Evolutionary conservation across 2,888 invertebrate species (phyloP), one percentile per base, ranked within the genome.

Genomic region (Lasioglossum oenotherae): DNA sequence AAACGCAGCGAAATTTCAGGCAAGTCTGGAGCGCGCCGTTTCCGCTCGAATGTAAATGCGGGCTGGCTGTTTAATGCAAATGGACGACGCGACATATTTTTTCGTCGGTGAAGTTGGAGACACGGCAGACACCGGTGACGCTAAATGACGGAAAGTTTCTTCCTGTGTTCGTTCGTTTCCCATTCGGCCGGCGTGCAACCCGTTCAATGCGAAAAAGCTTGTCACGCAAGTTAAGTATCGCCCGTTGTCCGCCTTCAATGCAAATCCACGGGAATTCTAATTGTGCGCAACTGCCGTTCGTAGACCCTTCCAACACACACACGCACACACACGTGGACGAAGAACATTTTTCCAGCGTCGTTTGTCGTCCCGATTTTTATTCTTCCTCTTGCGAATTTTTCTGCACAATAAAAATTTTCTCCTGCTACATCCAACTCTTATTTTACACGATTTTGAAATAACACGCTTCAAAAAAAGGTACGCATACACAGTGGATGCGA

Each of bases 81-180:
- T 41, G 41, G 31, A 23, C 27, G 46, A 14, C 67, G 67, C 38
- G 67, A 57, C 81, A 74, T 76, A 81, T 84, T 81, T 81, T 74
- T 84, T 84, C 77, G 76, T 69, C 57, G 44, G 35, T 5, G 31
- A 84, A 84, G 81, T 81, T 83, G 67, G 49, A 31, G 27, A 31
- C 80, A n/a, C 49, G 76, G 27, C n/a, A 10, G n/a, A n/a, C n/a
- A n/a, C 46, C 44, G 44, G 35, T 31, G 31, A 49, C 49, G 64
- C 16, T 74, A 57, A 84, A 81, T 71, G 60, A 69, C 78, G 19
- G 41, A 49, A 83, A 83, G 41, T 83, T 83, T 76, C 72, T 27
- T 60, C 6, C 23, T 23, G 46, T 27, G 60, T 60, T 60, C 60
- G 60, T 60, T 31, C 60, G 60, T 27, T 60, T 31, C 14, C 14